These are phyloP conservation scores for Dicrostonyx torquatus DNA, from an alignment of 2,797 vertebrate genomes.

Conservation along the genomic window DNA sequence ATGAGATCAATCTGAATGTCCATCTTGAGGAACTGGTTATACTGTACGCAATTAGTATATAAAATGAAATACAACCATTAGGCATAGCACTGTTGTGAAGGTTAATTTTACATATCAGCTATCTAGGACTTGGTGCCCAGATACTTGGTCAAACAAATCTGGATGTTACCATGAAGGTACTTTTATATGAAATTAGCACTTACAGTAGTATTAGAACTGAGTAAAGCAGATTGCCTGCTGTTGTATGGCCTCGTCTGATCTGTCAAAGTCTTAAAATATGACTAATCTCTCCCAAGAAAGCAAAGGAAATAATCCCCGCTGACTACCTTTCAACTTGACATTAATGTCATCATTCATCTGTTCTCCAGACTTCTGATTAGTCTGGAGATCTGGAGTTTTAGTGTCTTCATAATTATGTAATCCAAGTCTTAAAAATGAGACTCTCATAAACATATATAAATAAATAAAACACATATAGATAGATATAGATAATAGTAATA, in stretches of 20 bases:
- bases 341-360: neutral
- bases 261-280: neutral
- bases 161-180: neutral
- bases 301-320: neutral
- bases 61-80: constrained; percentile 17
- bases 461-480: neutral
- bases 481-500: neutral
- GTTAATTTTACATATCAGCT: constrained; percentile 37
- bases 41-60: neutral
- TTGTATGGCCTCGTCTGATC: neutral
- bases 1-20: neutral
- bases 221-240: neutral
- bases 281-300: neutral
- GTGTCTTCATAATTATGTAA: neutral
- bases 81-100: neutral
- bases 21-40: neutral
- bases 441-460: neutral
- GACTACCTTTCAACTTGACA: neutral
- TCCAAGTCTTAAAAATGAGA: neutral
- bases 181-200: neutral
- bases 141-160: neutral
- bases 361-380: neutral
- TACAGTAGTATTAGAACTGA: neutral
- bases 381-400: neutral
- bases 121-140: neutral